These are phyloP conservation scores for Coregonus clupeaformis DNA, from an alignment of 2,113 vertebrate genomes.

Conservation along the genomic window DNA sequence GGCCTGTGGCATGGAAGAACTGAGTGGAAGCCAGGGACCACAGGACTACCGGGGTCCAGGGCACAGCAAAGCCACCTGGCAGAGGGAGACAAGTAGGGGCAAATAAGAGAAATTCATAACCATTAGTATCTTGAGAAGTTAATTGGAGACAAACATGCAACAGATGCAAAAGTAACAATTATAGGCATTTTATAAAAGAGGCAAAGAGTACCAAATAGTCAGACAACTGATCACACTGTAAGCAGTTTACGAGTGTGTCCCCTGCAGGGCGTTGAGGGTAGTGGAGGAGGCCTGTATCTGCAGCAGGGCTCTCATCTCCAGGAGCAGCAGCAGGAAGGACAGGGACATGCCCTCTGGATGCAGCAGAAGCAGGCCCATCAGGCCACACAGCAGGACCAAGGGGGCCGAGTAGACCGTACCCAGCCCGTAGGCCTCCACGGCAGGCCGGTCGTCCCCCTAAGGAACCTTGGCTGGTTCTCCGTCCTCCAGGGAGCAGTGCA, in stretches of 20 bases:
- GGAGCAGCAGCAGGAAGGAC: slow-evolving; percentile 89
- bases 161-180: neutral
- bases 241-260: slow-evolving; percentile 47
- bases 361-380: slow-evolving; percentile 85
- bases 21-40: slow-evolving; percentile 90
- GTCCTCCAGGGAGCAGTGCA: slow-evolving; percentile 84
- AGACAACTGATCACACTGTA: neutral
- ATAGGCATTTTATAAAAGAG: neutral
- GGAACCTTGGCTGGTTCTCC: slow-evolving; percentile 33
- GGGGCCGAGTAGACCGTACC: slow-evolving; percentile 92
- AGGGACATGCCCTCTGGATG: slow-evolving; percentile 88
- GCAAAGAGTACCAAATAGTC: neutral
- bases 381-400: slow-evolving; percentile 77
- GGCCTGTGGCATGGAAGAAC: slow-evolving; percentile 96
- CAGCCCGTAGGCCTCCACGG: slow-evolving; percentile 84
- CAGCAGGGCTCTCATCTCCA: slow-evolving; percentile 86
- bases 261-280: slow-evolving; percentile 68
- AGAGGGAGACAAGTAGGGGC: neutral
- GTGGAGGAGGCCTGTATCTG: slow-evolving; percentile 82
- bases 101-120: no score
- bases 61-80: slow-evolving; percentile 81
- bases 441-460: slow-evolving; percentile 58
- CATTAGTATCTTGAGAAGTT: no score
- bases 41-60: slow-evolving; percentile 85
- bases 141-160: neutral